Conservation (phyloP, 2,797 vertebrate genomes). For the Characodon lateralis region DNA sequence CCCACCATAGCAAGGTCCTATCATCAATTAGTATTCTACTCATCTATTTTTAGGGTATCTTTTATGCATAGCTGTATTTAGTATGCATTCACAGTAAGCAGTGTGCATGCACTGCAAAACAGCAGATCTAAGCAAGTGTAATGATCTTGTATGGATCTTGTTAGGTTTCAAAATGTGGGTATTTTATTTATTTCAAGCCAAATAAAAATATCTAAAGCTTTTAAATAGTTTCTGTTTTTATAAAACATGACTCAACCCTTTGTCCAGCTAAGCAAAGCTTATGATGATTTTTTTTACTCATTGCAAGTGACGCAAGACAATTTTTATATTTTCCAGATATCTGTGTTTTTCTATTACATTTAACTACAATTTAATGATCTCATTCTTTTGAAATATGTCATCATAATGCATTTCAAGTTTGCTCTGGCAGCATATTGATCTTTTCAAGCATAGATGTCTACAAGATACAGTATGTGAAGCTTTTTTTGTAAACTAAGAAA, state of each 20-base stretch:
- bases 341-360: not conserved
- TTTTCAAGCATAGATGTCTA: not conserved
- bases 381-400: not conserved
- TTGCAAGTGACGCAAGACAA: not conserved
- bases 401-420: not conserved
- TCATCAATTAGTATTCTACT: constrained; percentile 13
- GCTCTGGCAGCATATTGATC: not conserved
- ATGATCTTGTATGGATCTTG: not conserved
- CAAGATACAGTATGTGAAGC: not conserved
- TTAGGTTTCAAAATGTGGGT: not conserved
- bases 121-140: not conserved
- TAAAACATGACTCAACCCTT: not conserved
- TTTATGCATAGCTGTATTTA: constrained; percentile 1
- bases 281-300: not conserved
- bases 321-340: not conserved
- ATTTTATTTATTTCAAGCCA: not conserved
- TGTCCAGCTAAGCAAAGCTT: not conserved
- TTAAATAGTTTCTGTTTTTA: not conserved
- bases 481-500: not conserved
- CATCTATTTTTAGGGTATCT: constrained; percentile 7
- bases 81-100: not conserved
- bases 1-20: not conserved
- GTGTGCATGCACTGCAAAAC: not conserved
- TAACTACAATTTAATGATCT: not conserved
- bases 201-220: not conserved